phyloP scores from a whole-genome alignment of 1,140 invertebrate species.

The Apis dorsata region DNA sequence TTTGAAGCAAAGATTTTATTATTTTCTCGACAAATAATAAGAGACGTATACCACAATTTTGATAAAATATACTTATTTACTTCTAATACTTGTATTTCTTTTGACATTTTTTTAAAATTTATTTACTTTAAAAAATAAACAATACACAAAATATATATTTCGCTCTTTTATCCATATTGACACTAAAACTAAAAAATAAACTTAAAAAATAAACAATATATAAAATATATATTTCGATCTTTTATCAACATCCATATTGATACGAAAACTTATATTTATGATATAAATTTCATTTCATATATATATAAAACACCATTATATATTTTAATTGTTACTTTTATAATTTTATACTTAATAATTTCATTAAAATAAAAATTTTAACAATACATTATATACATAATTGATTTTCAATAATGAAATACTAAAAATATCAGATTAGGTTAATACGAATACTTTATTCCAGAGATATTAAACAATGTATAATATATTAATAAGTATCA shows the following conservation, averaged over 20 bases:
- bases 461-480: not conserved
- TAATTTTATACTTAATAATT: not conserved
- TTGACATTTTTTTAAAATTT: constrained; percentile 43
- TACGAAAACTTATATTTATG: not conserved
- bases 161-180: not conserved
- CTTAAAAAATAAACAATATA: not conserved
- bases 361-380: no score
- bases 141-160: not conserved
- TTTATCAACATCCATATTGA: not conserved
- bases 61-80: constrained; percentile 54
- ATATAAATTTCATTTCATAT: not conserved
- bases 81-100: constrained; percentile 15
- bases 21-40: constrained; percentile 30
- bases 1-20: constrained; percentile 7
- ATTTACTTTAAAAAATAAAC: constrained; percentile 5
- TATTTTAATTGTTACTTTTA: not conserved
- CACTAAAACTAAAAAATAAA: not conserved
- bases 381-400: no score
- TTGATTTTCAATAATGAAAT: no score
- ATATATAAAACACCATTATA: not conserved
- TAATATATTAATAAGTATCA: not conserved
- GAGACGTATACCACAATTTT: constrained; percentile 58
- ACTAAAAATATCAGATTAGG: no score
- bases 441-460: not conserved
- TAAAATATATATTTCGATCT: not conserved